phyloP scores from a whole-genome alignment of 2,888 invertebrate species.

The Rhopalosiphum nymphaeae region DNA sequence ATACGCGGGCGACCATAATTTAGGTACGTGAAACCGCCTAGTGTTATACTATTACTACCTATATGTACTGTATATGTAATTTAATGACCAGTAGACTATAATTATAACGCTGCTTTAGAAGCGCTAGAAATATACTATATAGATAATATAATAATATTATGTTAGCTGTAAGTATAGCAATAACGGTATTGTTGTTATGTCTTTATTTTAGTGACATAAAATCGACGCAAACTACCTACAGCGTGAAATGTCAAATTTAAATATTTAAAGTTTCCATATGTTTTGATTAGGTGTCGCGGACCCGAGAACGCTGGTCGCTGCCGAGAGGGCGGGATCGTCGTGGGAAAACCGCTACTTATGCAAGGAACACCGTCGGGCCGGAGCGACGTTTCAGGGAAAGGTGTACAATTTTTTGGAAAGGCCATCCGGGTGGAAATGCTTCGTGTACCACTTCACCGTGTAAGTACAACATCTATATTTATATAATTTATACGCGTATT shows the following conservation, averaged over 20 bases:
- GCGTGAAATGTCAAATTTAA: not conserved
- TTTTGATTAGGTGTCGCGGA: conserved; percentile 52
- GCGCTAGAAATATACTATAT: not conserved
- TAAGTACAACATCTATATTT: conserved; percentile 72
- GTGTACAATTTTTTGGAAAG: conserved; percentile 88
- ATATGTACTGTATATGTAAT: not conserved
- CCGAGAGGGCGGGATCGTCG: conserved; percentile 63
- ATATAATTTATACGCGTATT: not conserved
- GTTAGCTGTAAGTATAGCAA: not conserved
- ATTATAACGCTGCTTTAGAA: not conserved
- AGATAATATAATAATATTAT: not conserved
- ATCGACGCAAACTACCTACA: not conserved
- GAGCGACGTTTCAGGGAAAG: conserved; percentile 81
- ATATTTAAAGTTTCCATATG: not conserved
- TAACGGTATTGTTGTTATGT: not conserved
- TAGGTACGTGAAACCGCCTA: not conserved
- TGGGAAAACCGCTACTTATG: conserved; percentile 75
- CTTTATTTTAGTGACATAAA: not conserved
- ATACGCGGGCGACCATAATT: not conserved
- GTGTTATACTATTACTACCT: not conserved
- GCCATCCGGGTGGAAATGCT: conserved; percentile 87
- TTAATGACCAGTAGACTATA: not conserved
- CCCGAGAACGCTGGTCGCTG: conserved; percentile 46
- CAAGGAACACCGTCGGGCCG: conserved; percentile 77
- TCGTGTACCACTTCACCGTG: conserved; percentile 85